phyloP scores from a whole-genome alignment of 2,797 vertebrate species.

The Chromis chromis region DNA sequence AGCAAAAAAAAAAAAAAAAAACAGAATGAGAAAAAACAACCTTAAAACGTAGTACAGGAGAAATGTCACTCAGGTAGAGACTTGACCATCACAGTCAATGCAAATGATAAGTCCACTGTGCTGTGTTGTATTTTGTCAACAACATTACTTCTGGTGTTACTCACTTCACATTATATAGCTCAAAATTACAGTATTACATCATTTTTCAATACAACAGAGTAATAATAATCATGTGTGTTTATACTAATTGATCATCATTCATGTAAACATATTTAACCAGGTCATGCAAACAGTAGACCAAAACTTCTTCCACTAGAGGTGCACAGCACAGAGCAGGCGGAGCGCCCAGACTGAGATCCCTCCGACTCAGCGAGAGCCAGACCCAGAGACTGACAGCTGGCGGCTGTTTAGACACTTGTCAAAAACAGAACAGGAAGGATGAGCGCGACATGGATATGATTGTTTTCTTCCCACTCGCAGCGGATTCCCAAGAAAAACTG shows the following conservation, averaged over 20 bases:
- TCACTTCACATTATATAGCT: constrained; percentile 85
- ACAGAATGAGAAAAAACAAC: constrained; percentile 25
- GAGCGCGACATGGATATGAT: constrained; percentile 21
- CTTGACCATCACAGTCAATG: constrained; percentile 65
- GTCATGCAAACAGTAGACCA: constrained; percentile 89
- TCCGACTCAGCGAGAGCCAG: constrained; percentile 41
- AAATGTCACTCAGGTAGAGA: constrained; percentile 62
- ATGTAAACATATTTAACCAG: constrained; percentile 89
- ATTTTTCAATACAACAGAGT: constrained; percentile 82
- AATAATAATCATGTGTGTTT: constrained; percentile 81
- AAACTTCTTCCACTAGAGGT: constrained; percentile 85
- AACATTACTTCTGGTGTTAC: constrained; percentile 81
- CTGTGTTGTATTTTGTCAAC: constrained; percentile 77
- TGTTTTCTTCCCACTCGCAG: constrained; percentile 15
- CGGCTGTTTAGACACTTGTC: constrained; percentile 28
- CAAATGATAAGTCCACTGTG: constrained; percentile 78
- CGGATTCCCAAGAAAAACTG: constrained; percentile 16
- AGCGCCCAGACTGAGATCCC: constrained; percentile 81
- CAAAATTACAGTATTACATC: constrained; percentile 82
- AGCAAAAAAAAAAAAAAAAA: constrained; percentile 13
- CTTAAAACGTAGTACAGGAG: constrained; percentile 61
- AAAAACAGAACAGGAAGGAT: constrained; percentile 39
- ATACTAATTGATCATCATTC: constrained; percentile 84
- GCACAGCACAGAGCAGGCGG: constrained; percentile 82
- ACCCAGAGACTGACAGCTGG: constrained; percentile 32